Percentiles rank a stretch among this genome's conserved stretches.
These are phyloP conservation scores for Habropoda laboriosa DNA, from an alignment of 1,140 invertebrate species.

Conservation along the genomic window DNA sequence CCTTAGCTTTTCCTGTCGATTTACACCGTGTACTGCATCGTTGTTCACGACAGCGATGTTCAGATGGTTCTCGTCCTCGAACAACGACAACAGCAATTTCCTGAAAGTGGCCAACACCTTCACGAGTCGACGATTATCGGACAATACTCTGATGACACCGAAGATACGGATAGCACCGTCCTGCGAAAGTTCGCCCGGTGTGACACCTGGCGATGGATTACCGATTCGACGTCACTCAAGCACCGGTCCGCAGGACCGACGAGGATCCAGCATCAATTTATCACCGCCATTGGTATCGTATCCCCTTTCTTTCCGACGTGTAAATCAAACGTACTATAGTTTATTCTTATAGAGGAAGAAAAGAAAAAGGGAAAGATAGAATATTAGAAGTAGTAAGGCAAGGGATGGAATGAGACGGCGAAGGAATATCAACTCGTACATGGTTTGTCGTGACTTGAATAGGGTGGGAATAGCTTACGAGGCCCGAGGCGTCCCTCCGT, in stretches of 20 bases:
- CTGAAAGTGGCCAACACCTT: constrained; percentile 91
- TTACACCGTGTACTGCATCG: not conserved
- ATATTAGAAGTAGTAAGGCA: not conserved
- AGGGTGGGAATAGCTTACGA: constrained; percentile 92
- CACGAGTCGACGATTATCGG: constrained; percentile 92
- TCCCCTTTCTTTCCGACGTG: not conserved
- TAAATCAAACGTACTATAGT: not conserved
- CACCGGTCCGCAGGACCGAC: constrained; percentile 92
- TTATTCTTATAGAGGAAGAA: not conserved
- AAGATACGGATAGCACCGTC: constrained; percentile 92
- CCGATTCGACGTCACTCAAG: constrained; percentile 94
- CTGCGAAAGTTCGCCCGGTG: constrained; percentile 92
- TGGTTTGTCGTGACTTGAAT: constrained; percentile 49
- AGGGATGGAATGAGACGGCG: not conserved
- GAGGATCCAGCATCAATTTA: constrained; percentile 91
- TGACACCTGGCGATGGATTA: constrained; percentile 89
- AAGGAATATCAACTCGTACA: not conserved
- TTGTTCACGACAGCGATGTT: constrained; percentile 34
- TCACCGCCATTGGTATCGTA: constrained; percentile 89
- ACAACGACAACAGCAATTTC: constrained; percentile 93
- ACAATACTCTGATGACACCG: constrained; percentile 95
- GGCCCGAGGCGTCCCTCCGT: constrained; percentile 86
- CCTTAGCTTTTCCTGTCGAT: too few relatives aligned
- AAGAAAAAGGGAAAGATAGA: not conserved
- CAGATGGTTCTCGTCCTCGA: constrained; percentile 88